Evolutionary conservation across 2,888 invertebrate species (phyloP), one percentile per base, ranked within the genome.

Genomic region (Euspilapteryx auroguttella): DNA sequence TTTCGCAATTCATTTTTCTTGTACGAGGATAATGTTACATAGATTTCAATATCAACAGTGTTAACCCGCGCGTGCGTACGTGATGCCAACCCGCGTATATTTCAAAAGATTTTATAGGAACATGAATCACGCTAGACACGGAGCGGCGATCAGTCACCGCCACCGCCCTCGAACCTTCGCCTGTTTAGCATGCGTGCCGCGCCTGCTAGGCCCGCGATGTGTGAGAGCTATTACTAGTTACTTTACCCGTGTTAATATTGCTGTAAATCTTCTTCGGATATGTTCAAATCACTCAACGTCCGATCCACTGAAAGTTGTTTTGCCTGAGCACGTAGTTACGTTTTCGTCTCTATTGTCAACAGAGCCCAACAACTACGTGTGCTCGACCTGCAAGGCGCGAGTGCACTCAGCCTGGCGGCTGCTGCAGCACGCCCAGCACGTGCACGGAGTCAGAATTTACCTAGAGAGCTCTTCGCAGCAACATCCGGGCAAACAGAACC

Each of bases 321-420:
- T 23, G n/a, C n/a, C n/a, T n/a, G n/a, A n/a, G n/a, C n/a, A n/a
- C n/a, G n/a, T n/a, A n/a, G n/a, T n/a, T n/a, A n/a, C n/a, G n/a
- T n/a, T n/a, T n/a, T n/a, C n/a, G n/a, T 34, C 53, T 34, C 49
- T 36, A 35, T 68, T 69, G 66, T 54, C 47, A 51, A 36, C 87
- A 94, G 96, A 96, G 75, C 96, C 96, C 39, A 89, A 89, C 68
- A 91, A 90, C 79, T 90, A 94, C 63, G 88, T 93, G 40, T 97
- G 96, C 55, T 90, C 89, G 25, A 94, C 94, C 40, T 97, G 97
- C 78, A 93, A 94, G 52, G 87, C 90, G 37, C 85, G 90, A 27
- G 85, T 92, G 43, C 86, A 86, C 44, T 94, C 94, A n/a, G 95
- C 97, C 5, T 97, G 97, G 97, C 82, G 89, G 32, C 79, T 97